Percentiles rank a stretch among this genome's conserved stretches.
phyloP scores from a whole-genome alignment of 1,140 invertebrate genomes.

The Aphaenogaster ashmeadi region DNA sequence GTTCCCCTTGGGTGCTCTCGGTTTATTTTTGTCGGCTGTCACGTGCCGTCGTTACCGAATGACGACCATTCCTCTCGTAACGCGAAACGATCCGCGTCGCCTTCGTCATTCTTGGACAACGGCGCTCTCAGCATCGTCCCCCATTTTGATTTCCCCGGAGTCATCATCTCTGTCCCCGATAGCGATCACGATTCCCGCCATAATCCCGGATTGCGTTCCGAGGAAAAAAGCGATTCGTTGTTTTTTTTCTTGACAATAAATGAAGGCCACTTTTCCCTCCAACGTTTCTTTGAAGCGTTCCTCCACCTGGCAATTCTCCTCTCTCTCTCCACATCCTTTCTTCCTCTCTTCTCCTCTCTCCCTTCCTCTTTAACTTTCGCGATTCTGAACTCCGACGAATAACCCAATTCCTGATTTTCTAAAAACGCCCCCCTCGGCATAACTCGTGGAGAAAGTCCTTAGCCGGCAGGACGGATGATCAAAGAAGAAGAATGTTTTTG shows the following conservation, averaged over 20 bases:
- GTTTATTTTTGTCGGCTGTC: slow-evolving; percentile 32
- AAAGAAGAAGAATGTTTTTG: slow-evolving; percentile 53
- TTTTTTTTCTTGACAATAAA: slow-evolving; percentile 47
- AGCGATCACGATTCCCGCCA: slow-evolving; percentile 29
- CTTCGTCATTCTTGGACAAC: slow-evolving; percentile 33
- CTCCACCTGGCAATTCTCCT: not conserved
- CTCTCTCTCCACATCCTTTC: not conserved
- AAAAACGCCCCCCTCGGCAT: slow-evolving; percentile 6
- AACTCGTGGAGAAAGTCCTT: not conserved
- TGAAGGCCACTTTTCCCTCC: slow-evolving; percentile 26
- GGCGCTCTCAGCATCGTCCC: not conserved
- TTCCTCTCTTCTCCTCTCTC: no score
- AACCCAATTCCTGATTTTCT: slow-evolving; percentile 53
- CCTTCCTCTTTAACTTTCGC: slow-evolving; percentile 26
- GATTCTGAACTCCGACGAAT: slow-evolving; percentile 30
- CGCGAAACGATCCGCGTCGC: slow-evolving; percentile 13
- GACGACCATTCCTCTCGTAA: slow-evolving; percentile 43
- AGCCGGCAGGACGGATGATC: slow-evolving; percentile 9
- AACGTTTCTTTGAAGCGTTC: slow-evolving; percentile 14
- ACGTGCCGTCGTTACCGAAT: slow-evolving; percentile 5
- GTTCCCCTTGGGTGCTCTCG: not conserved
- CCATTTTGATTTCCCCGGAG: slow-evolving; percentile 66
- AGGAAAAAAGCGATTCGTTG: not conserved
- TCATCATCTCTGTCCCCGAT: slow-evolving; percentile 49
- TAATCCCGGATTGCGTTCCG: not conserved